These are phyloP conservation scores for Eumeta japonica DNA, from an alignment of 1,140 invertebrate species.

Conservation along the genomic window DNA sequence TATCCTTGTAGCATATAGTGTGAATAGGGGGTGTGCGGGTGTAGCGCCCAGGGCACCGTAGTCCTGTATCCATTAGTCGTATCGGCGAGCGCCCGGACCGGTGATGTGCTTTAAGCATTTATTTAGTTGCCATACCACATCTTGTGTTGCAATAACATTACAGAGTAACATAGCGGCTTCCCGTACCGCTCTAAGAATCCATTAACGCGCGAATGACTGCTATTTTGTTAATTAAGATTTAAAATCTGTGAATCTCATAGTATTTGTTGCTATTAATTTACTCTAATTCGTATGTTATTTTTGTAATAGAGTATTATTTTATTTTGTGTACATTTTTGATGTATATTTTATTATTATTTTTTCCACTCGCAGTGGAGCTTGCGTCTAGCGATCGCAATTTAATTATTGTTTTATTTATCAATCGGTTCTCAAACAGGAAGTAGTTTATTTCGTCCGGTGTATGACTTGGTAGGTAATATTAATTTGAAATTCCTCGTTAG, in stretches of 20 bases:
- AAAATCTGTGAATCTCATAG: constrained; percentile 58
- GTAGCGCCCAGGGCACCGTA: constrained; percentile 26
- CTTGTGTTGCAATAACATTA: constrained; percentile 56
- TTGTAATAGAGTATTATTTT: constrained; percentile 53
- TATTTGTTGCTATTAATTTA: constrained; percentile 55
- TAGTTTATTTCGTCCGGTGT: too few relatives aligned
- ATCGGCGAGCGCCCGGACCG: constrained; percentile 51
- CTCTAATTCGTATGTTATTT: constrained; percentile 51
- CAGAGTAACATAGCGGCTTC: neutral
- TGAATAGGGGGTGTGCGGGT: constrained; percentile 47
- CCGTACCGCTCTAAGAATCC: constrained; percentile 46
- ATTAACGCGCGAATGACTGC: constrained; percentile 40
- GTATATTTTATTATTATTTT: constrained; percentile 52
- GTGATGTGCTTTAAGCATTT: constrained; percentile 60
- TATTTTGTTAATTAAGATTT: constrained; percentile 57
- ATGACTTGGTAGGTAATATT: too few relatives aligned
- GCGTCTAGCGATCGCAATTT: constrained; percentile 46
- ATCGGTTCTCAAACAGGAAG: constrained; percentile 43
- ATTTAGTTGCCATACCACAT: constrained; percentile 59
- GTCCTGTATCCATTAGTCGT: constrained; percentile 51
- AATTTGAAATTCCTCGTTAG: too few relatives aligned
- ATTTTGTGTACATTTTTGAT: constrained; percentile 55
- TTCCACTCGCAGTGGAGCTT: constrained; percentile 40
- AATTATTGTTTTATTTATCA: constrained; percentile 52
- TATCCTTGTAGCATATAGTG: constrained; percentile 53